These are phyloP conservation scores for Ctenosaura bakeri DNA, from an alignment of 2,797 vertebrate genomes.

Conservation along the genomic window DNA sequence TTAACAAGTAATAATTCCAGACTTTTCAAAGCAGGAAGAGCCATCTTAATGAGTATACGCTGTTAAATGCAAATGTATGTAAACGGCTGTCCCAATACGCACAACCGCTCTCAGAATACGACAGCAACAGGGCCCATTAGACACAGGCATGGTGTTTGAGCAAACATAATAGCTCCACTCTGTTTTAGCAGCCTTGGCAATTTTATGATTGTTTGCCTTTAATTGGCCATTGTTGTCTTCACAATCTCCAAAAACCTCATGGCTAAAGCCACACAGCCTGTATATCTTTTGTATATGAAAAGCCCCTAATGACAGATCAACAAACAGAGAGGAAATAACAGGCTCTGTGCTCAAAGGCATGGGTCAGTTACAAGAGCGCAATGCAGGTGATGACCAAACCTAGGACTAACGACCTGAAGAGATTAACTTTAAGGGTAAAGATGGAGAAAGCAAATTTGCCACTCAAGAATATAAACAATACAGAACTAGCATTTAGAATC, in stretches of 20 bases:
- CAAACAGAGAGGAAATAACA: background rate
- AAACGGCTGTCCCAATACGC: background rate
- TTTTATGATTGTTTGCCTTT: background rate
- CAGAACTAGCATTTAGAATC: background rate
- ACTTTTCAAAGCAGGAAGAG: background rate
- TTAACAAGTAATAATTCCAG: background rate
- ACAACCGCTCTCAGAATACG: conserved; percentile 10
- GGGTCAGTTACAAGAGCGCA: background rate
- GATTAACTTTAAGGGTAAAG: background rate
- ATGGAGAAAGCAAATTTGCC: background rate
- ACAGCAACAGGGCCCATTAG: background rate
- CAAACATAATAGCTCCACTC: background rate
- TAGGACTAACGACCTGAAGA: background rate
- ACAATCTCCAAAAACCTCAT: background rate
- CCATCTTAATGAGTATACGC: background rate
- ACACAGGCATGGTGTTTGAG: background rate
- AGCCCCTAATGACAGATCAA: background rate
- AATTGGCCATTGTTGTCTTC: background rate
- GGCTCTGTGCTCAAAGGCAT: background rate
- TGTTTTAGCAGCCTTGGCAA: background rate
- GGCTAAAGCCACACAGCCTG: background rate
- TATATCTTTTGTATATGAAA: background rate
- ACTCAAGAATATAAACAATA: no score
- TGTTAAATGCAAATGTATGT: background rate
- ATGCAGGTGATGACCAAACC: background rate